phyloP scores from a whole-genome alignment of 2,888 invertebrate genomes.

The Azorinus chamasolen region DNA sequence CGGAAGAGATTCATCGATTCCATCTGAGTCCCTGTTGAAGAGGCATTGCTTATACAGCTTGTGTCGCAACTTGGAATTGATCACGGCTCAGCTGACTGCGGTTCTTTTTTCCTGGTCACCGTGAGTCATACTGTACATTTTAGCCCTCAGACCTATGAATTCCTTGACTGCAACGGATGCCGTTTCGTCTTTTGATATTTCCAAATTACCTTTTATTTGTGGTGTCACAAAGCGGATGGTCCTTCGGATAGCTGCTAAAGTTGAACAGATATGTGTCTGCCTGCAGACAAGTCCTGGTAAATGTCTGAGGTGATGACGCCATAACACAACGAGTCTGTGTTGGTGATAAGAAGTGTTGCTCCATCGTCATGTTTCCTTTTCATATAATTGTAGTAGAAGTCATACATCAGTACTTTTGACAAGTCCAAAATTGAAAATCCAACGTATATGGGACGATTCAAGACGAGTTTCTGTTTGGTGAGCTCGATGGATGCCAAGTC shows the following conservation, averaged over 20 bases:
- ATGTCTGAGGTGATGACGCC: conserved; percentile 1
- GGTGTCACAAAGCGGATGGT: not conserved
- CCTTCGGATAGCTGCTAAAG: conserved; percentile 7
- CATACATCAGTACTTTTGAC: conserved; percentile 28
- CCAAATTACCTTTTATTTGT: too few species aligned
- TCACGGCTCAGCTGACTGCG: too few species aligned
- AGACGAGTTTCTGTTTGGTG: too few species aligned
- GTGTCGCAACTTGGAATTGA: too few species aligned
- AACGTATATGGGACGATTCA: too few species aligned
- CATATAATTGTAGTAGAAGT: conserved; percentile 34
- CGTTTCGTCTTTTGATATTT: too few species aligned
- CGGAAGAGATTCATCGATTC: too few species aligned
- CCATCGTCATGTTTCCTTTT: conserved; percentile 13
- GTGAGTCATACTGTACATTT: conserved; percentile 1
- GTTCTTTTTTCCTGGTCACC: too few species aligned
- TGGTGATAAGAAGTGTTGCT: conserved; percentile 25
- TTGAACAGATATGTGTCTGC: conserved; percentile 3
- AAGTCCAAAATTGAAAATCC: conserved; percentile 8
- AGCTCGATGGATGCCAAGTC: too few species aligned
- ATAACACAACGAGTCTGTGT: conserved; percentile 19
- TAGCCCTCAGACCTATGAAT: conserved; percentile 5
- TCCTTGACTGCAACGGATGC: not conserved
- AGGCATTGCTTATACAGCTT: too few species aligned
- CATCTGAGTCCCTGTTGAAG: too few species aligned
- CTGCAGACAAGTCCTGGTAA: conserved; percentile 3